Evolutionary conservation across 2,113 vertebrate species (phyloP), one percentile per base, ranked within the genome.

Genomic region (Pterocles gutturalis): DNA sequence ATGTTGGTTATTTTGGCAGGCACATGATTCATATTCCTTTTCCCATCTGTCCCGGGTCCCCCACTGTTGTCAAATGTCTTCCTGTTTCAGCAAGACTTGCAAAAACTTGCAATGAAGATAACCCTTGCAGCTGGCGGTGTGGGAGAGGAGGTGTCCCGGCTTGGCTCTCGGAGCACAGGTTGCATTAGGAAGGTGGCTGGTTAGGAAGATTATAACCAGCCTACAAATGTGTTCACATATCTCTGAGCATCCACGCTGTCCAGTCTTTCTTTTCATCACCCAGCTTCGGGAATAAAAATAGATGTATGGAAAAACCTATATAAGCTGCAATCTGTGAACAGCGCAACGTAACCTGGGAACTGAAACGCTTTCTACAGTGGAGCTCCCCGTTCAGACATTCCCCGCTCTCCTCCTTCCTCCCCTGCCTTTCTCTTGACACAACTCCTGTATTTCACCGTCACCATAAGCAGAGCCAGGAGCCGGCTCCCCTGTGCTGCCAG

Each of bases 291-390:
- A 93, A 87, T 89, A 95, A 97, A 97, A 97, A 93, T 89, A 96
- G 80, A 48, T 89, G 10, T 49, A 64, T 57, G 69, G 90, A 93
- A 96, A 95, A 97, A 65, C 91, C 92, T 86, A 5, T 94, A 65
- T 91, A 72, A 85, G 87, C 87, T 89, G 94, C 96, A 96, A 93
- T 87, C 93, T 95, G 93, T 84, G 96, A 96, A 87, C 57, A 92
- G 91, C 54, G 4, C 61, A 62, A 17, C 2, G 0, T 89, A 94
- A 87, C 91, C 61, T 89, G 80, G 57, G 77, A 93, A 46, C 87
- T 66, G 43, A 92, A 89, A 79, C 34, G 24, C 54, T 8, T 85
- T 87, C 69, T 48, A 12, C 38, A 36, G 77, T 2, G 12, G 28
- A 95, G 65, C 83, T 84, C 16, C 2, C 60, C 53, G 65, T 73